Base-by-base conservation (phyloP, 2,888 invertebrate genomes). In the Ecliptopera silaceata region DNA sequence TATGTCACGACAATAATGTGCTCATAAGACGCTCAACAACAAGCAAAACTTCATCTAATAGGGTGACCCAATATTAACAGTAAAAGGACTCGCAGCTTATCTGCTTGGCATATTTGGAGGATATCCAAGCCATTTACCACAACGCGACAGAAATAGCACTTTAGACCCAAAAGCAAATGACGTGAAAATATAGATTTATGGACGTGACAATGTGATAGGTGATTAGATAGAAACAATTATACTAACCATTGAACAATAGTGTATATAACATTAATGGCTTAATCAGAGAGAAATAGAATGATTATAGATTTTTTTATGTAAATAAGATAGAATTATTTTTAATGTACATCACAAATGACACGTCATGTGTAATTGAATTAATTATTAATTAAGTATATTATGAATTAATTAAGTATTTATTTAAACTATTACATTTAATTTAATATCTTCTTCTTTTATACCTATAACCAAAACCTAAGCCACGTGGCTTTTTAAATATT, bases 111-210 rank as follows among this genome's bases (percentile, higher is more conserved):
- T 82, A 86, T 85, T 87, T 86, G 86, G 84, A 84, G 76, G 75
- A 80, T 79, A 80, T 87, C 87, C 88, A 85, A 86, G 72, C 84
- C 86, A 87, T 88, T 87, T 82, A 78, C 82, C 79, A 79, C 80
- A 75, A 80, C 76, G 80, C 80, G 78, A 77, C 79, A 79, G 77
- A 82, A 80, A 80, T 74, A 79, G 81, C 80, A 82, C 82, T 82
- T 80, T 79, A 78, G 78, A 79, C 80, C 80, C 79, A 64, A 77
- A 77, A 81, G 80, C 78, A 86, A 88, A 88, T 88, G 86, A 88
- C 71, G 81, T 84, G 82, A 82, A 86, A 84, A 80, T 76, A 78
- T 80, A 81, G 79, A 78, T 77, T 77, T 77, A 77, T 71, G 72
- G 59, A 60, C 62, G 62, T 64, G 26, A 71, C 31, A 31, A 31